Conservation (phyloP, 2,888 invertebrate genomes). For the Drosophila mimetica region DNA sequence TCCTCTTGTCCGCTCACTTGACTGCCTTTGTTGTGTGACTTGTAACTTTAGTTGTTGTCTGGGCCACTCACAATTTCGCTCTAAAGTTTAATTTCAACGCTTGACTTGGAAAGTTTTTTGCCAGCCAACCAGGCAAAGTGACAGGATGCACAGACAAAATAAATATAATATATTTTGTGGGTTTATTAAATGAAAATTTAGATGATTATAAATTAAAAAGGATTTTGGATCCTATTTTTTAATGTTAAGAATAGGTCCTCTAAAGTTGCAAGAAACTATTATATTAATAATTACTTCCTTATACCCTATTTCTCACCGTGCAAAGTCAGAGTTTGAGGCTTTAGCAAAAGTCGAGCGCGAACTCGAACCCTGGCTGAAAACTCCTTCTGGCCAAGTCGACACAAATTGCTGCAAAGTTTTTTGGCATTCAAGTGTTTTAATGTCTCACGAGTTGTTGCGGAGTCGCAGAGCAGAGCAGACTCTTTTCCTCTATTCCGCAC, state of each 20-base stretch:
- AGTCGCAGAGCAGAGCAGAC: conserved; percentile 25
- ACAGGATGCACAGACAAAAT: conserved; percentile 1
- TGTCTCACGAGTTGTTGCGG: conserved; percentile 68
- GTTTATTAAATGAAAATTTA: too few species aligned
- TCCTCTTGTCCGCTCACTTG: conserved; percentile 19
- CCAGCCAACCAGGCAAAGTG: conserved; percentile 43
- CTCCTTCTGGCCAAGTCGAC: conserved; percentile 62
- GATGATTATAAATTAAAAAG: too few species aligned
- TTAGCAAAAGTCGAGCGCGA: conserved; percentile 18
- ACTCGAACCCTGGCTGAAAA: conserved; percentile 36
- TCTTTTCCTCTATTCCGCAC: conserved; percentile 50
- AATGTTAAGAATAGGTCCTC: too few species aligned
- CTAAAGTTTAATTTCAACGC: conserved; percentile 76
- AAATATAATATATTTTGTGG: neutral
- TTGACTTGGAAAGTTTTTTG: conserved; percentile 70
- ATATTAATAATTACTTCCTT: neutral
- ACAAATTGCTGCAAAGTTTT: conserved; percentile 69
- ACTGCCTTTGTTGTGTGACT: conserved; percentile 68
- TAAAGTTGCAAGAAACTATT: neutral
- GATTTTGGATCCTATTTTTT: too few species aligned
- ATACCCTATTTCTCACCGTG: neutral
- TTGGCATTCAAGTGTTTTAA: conserved; percentile 77
- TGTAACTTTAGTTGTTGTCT: conserved; percentile 65
- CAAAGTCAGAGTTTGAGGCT: conserved; percentile 17
- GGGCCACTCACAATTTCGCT: conserved; percentile 53